Evolutionary conservation across 2,113 vertebrate genomes (phyloP).

Genomic region (Carassius auratus): DNA sequence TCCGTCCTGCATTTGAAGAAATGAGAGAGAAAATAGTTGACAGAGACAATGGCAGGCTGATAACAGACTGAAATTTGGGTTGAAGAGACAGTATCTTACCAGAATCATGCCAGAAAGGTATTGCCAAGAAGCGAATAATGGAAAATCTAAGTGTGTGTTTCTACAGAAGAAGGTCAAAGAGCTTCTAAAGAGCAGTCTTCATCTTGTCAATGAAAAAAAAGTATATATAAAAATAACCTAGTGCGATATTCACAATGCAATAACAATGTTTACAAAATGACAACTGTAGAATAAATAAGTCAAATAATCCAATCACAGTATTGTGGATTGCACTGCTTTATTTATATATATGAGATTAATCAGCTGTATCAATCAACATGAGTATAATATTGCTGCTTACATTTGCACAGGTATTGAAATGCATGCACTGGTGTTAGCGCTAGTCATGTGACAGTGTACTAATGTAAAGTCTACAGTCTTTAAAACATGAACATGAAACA

Average conservation of each 20-base stretch:
- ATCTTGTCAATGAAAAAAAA: neutral
- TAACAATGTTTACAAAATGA: neutral
- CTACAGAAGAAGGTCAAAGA: neutral
- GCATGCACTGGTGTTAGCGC: neutral
- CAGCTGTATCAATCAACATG: neutral
- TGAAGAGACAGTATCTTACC: constrained; percentile 1
- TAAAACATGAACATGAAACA: neutral
- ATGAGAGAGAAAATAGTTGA: neutral
- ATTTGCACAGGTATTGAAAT: neutral
- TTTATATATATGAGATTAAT: constrained; percentile 8
- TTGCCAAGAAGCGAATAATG: neutral
- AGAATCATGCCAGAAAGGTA: neutral
- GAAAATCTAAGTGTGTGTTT: neutral
- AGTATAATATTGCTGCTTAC: neutral
- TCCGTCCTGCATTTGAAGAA: neutral
- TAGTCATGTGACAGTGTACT: neutral
- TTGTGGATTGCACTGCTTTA: neutral
- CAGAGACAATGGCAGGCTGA: neutral
- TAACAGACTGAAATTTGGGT: neutral
- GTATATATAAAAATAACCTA: neutral
- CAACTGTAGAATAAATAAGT: neutral
- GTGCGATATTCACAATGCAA: neutral
- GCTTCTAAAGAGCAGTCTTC: neutral
- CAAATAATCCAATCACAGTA: constrained; percentile 11
- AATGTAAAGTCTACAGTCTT: neutral